These are phyloP conservation scores for Catonia carolina DNA, from an alignment of 2,888 invertebrate genomes.

Conservation along the genomic window DNA sequence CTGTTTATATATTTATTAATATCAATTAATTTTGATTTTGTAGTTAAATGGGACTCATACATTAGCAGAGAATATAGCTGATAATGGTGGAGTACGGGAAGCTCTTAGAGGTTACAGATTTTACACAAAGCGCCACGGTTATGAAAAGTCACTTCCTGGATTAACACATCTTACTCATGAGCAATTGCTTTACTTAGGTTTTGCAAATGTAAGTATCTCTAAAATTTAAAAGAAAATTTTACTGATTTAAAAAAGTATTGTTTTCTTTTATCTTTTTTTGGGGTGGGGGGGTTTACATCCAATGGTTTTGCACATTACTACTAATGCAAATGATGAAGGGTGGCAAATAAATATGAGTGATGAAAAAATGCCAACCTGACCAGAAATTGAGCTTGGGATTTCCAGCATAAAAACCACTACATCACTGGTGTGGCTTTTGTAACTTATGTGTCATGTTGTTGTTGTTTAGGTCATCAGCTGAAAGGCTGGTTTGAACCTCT, in stretches of 20 bases:
- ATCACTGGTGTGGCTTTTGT: too few relatives aligned
- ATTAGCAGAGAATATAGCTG: conserved; percentile 65
- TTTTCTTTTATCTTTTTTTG: too few relatives aligned
- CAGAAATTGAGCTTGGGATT: too few relatives aligned
- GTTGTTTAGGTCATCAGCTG: too few relatives aligned
- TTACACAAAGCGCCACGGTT: conserved; percentile 26
- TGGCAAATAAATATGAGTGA: too few relatives aligned
- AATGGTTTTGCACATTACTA: too few relatives aligned
- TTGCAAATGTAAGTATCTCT: conserved; percentile 77
- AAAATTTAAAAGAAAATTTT: too few relatives aligned
- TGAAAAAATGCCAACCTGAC: too few relatives aligned
- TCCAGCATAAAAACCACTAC: background rate
- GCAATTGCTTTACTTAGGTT: conserved; percentile 90
- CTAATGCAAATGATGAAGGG: too few relatives aligned
- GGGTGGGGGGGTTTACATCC: too few relatives aligned
- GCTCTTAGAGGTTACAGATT: conserved; percentile 73
- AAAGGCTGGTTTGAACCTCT: too few relatives aligned
- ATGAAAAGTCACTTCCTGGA: conserved; percentile 67
- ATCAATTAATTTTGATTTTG: conserved; percentile 11
- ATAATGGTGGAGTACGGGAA: conserved; percentile 86
- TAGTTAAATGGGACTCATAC: conserved; percentile 53
- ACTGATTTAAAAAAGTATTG: background rate
- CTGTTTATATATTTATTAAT: background rate
- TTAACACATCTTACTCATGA: conserved; percentile 71
- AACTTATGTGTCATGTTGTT: too few relatives aligned